phyloP scores from a whole-genome alignment of 2,113 vertebrate genomes.

The Lycaon pictus region DNA sequence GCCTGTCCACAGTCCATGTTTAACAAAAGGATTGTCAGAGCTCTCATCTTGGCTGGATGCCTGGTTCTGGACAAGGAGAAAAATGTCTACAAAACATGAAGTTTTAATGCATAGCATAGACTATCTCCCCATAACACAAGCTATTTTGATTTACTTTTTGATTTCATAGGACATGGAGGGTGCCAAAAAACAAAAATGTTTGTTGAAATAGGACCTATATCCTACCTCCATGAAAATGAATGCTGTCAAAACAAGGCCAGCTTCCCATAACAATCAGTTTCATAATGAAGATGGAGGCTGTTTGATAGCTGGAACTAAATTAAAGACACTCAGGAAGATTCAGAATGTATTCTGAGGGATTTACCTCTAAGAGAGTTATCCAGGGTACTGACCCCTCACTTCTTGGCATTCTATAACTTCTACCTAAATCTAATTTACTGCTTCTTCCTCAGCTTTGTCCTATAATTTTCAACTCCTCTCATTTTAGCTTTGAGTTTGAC shows the following conservation, averaged over 20 bases:
- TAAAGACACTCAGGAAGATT: neutral
- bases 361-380: neutral
- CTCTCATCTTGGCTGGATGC: neutral
- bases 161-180: neutral
- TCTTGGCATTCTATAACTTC: neutral
- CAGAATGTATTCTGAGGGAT: neutral
- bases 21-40: neutral
- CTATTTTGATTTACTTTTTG: conserved; percentile 8
- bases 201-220: neutral
- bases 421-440: neutral
- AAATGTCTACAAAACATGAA: neutral
- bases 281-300: neutral
- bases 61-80: neutral
- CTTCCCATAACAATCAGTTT: neutral
- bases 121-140: neutral
- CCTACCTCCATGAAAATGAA: neutral
- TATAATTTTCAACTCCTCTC: conserved; percentile 24
- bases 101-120: neutral
- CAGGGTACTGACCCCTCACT: neutral
- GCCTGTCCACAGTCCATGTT: neutral
- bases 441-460: neutral
- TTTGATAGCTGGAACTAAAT: neutral
- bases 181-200: neutral
- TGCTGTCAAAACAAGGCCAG: neutral
- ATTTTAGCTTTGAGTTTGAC: conserved; percentile 47